These are phyloP conservation scores for Patella pellucida DNA, from an alignment of 2,888 invertebrate species.

Conservation along the genomic window DNA sequence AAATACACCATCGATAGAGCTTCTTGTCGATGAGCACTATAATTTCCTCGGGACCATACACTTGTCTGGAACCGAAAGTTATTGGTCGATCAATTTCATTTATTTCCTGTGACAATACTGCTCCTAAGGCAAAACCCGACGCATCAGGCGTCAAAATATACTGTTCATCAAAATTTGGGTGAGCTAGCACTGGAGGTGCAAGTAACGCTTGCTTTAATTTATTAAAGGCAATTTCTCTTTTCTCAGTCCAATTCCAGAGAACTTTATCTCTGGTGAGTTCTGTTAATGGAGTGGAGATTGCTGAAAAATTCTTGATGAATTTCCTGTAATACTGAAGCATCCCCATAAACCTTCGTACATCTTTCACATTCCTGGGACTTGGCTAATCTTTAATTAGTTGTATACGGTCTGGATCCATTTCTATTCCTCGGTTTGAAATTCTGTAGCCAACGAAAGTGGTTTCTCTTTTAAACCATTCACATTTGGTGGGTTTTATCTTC, in stretches of 20 bases:
- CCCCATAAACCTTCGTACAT: neutral
- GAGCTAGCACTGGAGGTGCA: neutral
- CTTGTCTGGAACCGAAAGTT: neutral
- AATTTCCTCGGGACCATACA: constrained; percentile 9
- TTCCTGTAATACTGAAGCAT: neutral
- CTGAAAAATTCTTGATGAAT: neutral
- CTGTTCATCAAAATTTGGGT: too few species aligned
- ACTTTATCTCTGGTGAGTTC: neutral
- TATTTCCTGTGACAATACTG: constrained; percentile 6
- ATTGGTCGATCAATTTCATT: neutral
- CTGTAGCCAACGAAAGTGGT: neutral
- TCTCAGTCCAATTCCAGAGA: neutral
- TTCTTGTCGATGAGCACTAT: constrained; percentile 2
- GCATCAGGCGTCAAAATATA: neutral
- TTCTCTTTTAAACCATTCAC: neutral
- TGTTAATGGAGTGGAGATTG: neutral
- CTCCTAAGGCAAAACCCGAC: neutral
- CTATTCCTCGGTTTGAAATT: neutral
- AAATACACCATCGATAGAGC: neutral
- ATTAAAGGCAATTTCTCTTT: neutral
- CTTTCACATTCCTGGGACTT: neutral
- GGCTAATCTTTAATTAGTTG: neutral
- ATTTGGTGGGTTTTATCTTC: neutral
- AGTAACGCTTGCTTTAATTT: neutral
- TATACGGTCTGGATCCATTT: neutral